These are phyloP conservation scores for Mormyrus hasselquistii DNA, from an alignment of 2,797 vertebrate species.

Conservation along the genomic window DNA sequence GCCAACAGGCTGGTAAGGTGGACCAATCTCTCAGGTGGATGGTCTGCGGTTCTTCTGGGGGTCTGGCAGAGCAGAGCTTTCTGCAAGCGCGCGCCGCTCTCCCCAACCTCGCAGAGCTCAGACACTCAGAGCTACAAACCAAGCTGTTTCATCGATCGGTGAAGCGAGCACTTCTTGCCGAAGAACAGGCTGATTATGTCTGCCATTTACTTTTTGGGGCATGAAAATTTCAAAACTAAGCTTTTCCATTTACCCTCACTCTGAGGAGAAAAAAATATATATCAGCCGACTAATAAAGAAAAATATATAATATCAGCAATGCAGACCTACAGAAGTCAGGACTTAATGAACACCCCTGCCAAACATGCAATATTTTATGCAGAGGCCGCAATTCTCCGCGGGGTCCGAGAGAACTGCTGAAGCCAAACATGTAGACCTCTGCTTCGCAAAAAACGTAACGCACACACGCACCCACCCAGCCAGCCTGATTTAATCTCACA, in stretches of 20 bases:
- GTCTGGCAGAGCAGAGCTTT: neutral
- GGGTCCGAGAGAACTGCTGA: neutral
- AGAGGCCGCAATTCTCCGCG: neutral
- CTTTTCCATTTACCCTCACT: neutral
- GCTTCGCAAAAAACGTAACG: neutral
- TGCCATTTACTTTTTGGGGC: neutral
- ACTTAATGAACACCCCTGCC: neutral
- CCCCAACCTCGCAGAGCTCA: too few species aligned
- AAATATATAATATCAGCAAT: slow-evolving; percentile 6
- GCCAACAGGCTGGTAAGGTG: neutral
- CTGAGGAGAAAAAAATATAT: neutral
- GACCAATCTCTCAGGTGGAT: neutral
- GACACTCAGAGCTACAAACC: neutral
- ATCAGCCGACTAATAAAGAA: slow-evolving; percentile 12
- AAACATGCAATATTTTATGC: neutral
- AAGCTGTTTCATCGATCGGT: neutral
- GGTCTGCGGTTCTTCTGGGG: neutral
- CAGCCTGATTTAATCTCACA: neutral
- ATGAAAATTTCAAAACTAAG: neutral
- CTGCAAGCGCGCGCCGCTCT: too few species aligned
- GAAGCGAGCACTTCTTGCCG: neutral
- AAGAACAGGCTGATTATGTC: neutral
- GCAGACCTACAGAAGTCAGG: neutral
- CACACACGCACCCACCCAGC: neutral
- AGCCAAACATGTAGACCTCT: neutral